Conservation (phyloP, 2,113 vertebrate genomes). For the Rhodinocichla rosea region DNA sequence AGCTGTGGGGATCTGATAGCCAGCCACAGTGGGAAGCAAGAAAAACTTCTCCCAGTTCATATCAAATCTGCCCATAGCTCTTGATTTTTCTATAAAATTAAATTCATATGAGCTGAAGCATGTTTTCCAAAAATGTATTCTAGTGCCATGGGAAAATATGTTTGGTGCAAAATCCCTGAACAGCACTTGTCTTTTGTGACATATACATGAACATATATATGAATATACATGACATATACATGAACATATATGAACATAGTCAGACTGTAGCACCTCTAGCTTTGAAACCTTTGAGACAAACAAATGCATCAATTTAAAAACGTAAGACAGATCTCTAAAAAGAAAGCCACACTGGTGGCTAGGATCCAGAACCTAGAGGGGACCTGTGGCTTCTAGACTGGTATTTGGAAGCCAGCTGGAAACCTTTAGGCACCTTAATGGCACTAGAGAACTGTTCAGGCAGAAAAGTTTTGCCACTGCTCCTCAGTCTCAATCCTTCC, state of each 20-base stretch:
- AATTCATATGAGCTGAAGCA: not conserved
- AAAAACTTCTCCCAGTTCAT: not conserved
- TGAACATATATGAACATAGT: not conserved
- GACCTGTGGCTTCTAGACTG: not conserved
- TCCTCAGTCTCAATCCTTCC: not conserved
- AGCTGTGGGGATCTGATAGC: not conserved
- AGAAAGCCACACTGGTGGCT: not conserved
- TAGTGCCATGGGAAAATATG: not conserved
- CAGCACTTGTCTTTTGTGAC: not conserved
- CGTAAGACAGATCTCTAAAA: not conserved
- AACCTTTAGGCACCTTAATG: not conserved
- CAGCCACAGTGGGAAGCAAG: not conserved
- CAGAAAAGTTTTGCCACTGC: not conserved
- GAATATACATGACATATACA: accelerated
- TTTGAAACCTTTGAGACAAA: not conserved
- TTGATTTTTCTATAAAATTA: not conserved
- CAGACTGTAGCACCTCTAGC: not conserved
- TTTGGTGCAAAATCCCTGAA: not conserved
- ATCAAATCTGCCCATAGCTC: not conserved
- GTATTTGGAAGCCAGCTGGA: not conserved
- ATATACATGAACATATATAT: accelerated
- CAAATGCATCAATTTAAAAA: not conserved
- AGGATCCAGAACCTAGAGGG: not conserved
- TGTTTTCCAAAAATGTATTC: not conserved
- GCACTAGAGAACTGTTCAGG: not conserved